Conservation (phyloP, 1,140 invertebrate species). For the Eumeta japonica region DNA sequence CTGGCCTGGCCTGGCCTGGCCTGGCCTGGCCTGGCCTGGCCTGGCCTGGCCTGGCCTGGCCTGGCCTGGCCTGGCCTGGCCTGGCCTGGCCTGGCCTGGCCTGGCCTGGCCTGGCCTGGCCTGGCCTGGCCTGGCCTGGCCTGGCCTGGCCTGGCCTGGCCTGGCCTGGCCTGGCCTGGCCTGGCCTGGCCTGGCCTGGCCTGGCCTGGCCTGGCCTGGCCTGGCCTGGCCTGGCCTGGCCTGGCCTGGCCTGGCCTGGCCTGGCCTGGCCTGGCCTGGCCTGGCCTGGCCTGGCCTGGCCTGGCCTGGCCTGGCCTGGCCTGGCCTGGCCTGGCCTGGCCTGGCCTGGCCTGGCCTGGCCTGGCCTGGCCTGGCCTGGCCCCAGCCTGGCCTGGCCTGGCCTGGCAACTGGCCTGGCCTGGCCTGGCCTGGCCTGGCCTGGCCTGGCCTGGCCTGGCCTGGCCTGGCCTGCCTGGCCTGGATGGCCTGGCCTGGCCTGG, state of each 20-base stretch:
- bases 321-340: conserved; percentile 10
- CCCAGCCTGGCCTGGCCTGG: too few species aligned
- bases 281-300: neutral
- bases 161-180: conserved; percentile 1
- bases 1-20: conserved; percentile 1
- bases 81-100: neutral
- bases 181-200: neutral
- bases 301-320: conserved; percentile 1
- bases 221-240: conserved; percentile 2
- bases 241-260: conserved; percentile 9
- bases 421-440: conserved; percentile 1
- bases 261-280: conserved; percentile 9
- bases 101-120: conserved; percentile 1
- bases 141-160: conserved; percentile 1
- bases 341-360: conserved; percentile 6
- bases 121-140: conserved; percentile 1
- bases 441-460: conserved; percentile 1
- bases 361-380: neutral
- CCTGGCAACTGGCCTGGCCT: neutral
- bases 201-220: neutral
- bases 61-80: conserved; percentile 11
- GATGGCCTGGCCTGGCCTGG: neutral
- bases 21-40: conserved; percentile 1
- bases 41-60: conserved; percentile 1
- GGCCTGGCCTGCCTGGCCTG: conserved; percentile 1